Conservation (phyloP, 2,113 vertebrate genomes). For the Mustelus asterias region DNA sequence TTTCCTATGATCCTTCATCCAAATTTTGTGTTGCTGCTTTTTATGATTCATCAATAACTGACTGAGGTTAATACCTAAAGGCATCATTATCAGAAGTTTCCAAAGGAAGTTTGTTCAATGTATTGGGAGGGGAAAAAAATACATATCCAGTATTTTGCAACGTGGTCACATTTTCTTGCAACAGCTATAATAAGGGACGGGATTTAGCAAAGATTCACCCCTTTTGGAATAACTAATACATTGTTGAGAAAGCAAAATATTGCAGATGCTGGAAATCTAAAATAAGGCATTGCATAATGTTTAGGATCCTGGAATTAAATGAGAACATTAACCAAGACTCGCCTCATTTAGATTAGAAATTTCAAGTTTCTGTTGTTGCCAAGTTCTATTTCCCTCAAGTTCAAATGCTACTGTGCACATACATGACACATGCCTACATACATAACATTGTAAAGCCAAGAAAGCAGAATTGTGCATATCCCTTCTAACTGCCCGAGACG, state of each 20-base stretch:
- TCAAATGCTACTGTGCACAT: background rate
- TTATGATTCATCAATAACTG: background rate
- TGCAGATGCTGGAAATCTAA: background rate
- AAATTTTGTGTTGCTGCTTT: background rate
- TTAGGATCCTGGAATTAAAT: background rate
- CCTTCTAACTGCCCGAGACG: background rate
- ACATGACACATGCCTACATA: background rate
- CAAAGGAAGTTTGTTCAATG: background rate
- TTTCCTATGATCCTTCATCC: background rate
- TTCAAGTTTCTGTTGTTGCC: background rate
- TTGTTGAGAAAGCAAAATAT: background rate
- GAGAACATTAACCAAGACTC: background rate
- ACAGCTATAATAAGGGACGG: background rate
- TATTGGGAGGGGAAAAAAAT: background rate
- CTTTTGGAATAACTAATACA: background rate
- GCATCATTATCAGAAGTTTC: background rate
- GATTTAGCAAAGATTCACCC: background rate
- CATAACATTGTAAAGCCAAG: background rate
- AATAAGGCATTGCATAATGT: background rate
- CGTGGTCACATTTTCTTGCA: background rate
- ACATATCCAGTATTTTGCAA: background rate
- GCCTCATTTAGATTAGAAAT: background rate
- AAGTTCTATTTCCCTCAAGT: background rate
- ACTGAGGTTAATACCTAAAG: background rate
- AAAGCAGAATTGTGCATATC: background rate